Conservation (phyloP, 2,797 vertebrate species). For the Myoxocephalus aenaeus region DNA sequence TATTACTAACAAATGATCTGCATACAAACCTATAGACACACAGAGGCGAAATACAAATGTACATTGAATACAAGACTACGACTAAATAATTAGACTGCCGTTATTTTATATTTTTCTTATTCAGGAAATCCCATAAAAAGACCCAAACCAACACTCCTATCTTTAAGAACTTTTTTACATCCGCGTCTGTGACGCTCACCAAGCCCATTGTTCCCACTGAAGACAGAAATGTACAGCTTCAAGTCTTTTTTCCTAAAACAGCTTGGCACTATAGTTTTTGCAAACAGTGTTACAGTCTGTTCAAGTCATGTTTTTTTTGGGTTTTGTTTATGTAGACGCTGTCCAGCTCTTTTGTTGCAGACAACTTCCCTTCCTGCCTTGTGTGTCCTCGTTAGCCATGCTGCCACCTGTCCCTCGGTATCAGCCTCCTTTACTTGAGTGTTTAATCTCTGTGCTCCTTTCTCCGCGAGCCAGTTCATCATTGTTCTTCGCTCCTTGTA, state of each 20-base stretch:
- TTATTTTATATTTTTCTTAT: background rate
- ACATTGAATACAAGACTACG: background rate
- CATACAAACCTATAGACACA: slow-evolving; percentile 16
- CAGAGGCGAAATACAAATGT: background rate
- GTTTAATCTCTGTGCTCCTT: background rate
- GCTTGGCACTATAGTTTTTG: background rate
- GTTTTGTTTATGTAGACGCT: background rate
- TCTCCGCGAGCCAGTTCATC: background rate
- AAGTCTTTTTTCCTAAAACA: background rate
- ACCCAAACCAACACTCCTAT: background rate
- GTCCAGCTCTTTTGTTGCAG: background rate
- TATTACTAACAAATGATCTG: slow-evolving; percentile 8
- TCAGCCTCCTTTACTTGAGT: background rate
- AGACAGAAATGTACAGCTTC: background rate
- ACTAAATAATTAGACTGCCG: background rate
- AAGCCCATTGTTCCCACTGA: background rate
- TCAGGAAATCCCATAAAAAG: slow-evolving; percentile 15
- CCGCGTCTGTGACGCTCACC: background rate
- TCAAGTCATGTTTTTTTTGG: background rate
- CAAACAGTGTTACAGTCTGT: background rate
- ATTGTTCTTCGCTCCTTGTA: background rate
- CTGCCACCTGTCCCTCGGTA: background rate
- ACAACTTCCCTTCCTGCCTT: background rate
- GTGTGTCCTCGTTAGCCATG: background rate
- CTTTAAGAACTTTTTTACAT: background rate